A percentile compares a stretch with the other conserved stretches of the same genome.
phyloP scores from a whole-genome alignment of 2,113 vertebrate species.

The Elephas maximus region DNA sequence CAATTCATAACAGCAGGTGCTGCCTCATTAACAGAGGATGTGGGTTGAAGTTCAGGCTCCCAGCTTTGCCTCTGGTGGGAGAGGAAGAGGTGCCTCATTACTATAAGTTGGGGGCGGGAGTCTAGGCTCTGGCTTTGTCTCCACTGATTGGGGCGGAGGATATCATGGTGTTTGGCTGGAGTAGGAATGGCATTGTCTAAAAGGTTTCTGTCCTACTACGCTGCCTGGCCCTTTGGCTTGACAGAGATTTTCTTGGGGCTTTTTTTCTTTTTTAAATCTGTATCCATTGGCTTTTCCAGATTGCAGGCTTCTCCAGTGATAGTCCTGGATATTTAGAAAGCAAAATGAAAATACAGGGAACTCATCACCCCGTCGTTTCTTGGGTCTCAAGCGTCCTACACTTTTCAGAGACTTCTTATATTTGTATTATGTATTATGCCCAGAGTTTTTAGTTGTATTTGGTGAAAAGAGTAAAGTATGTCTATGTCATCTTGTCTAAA shows the following conservation, averaged over 20 bases:
- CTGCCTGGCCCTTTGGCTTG: not conserved
- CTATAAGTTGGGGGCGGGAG: not conserved
- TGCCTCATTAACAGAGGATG: not conserved
- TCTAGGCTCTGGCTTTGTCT: not conserved
- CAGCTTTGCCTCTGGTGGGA: not conserved
- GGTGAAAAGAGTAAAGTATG: not conserved
- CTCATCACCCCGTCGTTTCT: not conserved
- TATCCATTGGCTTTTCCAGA: not conserved
- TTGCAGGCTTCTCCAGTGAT: not conserved
- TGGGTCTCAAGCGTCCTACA: not conserved
- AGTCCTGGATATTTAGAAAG: not conserved
- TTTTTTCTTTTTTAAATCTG: not conserved
- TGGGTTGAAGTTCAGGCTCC: not conserved
- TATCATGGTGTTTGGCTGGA: not conserved
- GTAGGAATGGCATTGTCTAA: not conserved
- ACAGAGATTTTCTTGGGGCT: not conserved
- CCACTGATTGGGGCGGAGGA: not conserved
- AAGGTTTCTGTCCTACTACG: not conserved
- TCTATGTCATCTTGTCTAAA: not conserved
- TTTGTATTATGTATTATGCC: not conserved
- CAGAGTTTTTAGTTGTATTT: not conserved
- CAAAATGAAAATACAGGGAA: not conserved
- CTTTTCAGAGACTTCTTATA: not conserved
- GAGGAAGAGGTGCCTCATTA: not conserved
- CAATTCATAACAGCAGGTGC: too few species aligned